Evolutionary conservation across 2,113 vertebrate genomes (phyloP), one percentile per base, ranked within the genome.

Genomic region (Geococcyx californianus): DNA sequence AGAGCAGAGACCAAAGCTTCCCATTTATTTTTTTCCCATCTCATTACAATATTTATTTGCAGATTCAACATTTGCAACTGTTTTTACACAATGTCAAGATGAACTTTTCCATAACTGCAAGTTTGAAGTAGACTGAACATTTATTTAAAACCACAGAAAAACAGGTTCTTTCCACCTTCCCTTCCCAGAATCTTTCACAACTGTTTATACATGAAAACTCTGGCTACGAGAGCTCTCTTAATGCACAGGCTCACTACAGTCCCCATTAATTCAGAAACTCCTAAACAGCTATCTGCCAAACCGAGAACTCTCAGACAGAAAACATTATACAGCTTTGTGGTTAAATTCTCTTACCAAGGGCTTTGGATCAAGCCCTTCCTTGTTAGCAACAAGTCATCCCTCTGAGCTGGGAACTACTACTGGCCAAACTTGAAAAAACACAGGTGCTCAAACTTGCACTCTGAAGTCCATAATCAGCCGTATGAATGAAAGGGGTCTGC

Each of bases 111-210:
- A 38, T 62, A 94, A 73, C 73, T 36, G 14, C 51, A 44, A 38
- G 63, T 68, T 44, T 96, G 49, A 83, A 58, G 78, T 44, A 55
- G 73, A 68, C 52, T 52, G 66, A 64, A 64, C 51, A 72, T 93
- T 92, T 95, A 85, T 64, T 86, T 62, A 55, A 96, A 92, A 29
- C 40, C 73, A 68, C 10, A 89, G 66, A 87, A 77, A 95, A 93
- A 80, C 5, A 78, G 62, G 64, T 45, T 89, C 62, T 75, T 97
- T 93, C 89, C 66, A 89, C 73, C 52, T 62, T 86, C 33, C 52
- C 80, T 92, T 92, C 58, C 42, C 58, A 70, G 68, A 66, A 56
- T n/a, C 64, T 97, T 93, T 85, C 93, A 79, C 62, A 92, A 94
- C 33, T 81, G 40, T 94, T 96, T 90, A 91, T 13, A 66, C 13